A percentile compares a stretch with the other conserved stretches of the same genome.
These are phyloP conservation scores for Thalassarche chlororhynchos DNA, from an alignment of 2,113 vertebrate species.

Conservation along the genomic window DNA sequence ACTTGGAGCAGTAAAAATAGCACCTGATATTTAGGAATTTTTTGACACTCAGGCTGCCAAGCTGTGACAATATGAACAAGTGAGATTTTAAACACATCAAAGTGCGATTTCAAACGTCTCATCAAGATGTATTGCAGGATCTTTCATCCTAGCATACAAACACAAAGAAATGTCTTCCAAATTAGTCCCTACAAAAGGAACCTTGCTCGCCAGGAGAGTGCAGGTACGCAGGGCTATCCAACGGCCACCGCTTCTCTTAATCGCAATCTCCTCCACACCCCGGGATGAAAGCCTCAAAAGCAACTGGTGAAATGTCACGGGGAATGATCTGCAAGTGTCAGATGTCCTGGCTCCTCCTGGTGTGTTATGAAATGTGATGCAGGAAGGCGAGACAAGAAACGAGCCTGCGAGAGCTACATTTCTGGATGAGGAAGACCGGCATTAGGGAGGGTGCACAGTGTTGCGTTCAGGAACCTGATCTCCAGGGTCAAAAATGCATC, in stretches of 20 bases:
- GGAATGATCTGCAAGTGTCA: not conserved
- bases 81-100: slow-evolving; percentile 36
- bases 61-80: slow-evolving; percentile 45
- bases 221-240: not conserved
- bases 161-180: not conserved
- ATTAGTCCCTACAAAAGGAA: not conserved
- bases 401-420: not conserved
- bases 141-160: slow-evolving; percentile 5
- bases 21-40: slow-evolving; percentile 47
- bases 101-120: not conserved
- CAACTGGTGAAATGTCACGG: not conserved
- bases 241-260: not conserved
- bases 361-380: not conserved
- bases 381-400: not conserved
- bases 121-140: not conserved
- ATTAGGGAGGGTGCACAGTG: not conserved
- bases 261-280: not conserved
- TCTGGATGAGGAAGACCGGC: not conserved
- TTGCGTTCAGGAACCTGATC: not conserved
- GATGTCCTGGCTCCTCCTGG: not conserved
- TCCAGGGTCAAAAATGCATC: not conserved
- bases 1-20: slow-evolving; percentile 1
- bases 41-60: slow-evolving; percentile 37
- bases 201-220: not conserved
- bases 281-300: not conserved